Conservation (phyloP, 92 coral and sea anemone species). For the Porites cylindrica region DNA sequence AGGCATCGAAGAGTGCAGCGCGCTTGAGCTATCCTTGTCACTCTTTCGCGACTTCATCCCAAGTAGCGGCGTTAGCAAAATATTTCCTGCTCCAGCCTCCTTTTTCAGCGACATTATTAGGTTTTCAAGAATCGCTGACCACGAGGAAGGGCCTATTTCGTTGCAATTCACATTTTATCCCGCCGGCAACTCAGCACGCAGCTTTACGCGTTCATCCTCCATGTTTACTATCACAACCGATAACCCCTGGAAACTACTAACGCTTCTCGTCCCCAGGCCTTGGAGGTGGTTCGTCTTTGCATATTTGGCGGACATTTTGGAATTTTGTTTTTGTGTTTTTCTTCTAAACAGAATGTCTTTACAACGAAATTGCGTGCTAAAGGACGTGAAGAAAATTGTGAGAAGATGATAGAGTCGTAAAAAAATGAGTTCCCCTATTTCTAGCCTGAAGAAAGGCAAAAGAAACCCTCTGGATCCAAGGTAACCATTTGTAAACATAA, state of each 20-base stretch:
- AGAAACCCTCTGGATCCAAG: conserved; percentile 89
- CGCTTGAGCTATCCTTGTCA: conserved; percentile 27
- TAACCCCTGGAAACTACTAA: conserved; percentile 29
- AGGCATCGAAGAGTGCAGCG: conserved; percentile 66
- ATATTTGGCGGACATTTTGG: conserved; percentile 42
- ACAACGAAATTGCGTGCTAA: neutral
- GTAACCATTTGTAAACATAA: conserved; percentile 40
- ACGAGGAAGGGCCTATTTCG: neutral
- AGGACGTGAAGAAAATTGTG: neutral
- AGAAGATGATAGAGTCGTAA: neutral
- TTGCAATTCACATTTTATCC: neutral
- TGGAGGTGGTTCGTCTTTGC: no score
- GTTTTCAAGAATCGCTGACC: neutral
- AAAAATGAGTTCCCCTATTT: conserved; percentile 94
- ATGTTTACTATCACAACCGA: conserved; percentile 26
- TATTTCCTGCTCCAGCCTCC: neutral
- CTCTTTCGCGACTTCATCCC: conserved; percentile 35
- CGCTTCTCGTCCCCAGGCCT: neutral
- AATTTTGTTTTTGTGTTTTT: neutral
- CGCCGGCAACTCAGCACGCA: neutral
- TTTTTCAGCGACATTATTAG: conserved; percentile 20
- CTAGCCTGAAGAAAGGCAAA: conserved; percentile 97
- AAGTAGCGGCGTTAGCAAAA: conserved; percentile 45
- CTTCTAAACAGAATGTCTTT: neutral
- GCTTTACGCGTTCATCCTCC: neutral